Conservation (phyloP, 1,140 invertebrate species). For the Drosophila pandora region DNA sequence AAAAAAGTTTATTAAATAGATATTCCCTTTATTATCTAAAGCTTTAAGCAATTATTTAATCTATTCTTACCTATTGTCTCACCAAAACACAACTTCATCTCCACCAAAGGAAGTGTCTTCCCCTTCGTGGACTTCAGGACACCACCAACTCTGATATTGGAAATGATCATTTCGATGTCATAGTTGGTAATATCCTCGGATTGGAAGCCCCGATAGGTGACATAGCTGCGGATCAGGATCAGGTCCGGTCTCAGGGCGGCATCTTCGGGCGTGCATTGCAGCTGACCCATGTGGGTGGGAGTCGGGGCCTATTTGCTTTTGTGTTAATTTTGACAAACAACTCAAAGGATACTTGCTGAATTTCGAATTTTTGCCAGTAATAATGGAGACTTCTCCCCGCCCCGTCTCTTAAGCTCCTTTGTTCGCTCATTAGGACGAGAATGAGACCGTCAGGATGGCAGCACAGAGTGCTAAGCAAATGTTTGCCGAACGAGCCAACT, state of each 20-base stretch:
- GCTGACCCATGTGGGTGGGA: conserved; percentile 27
- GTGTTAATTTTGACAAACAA: conserved; percentile 55
- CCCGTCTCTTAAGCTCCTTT: conserved; percentile 24
- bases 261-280: conserved; percentile 52
- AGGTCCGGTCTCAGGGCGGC: conserved; percentile 27
- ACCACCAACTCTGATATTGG: conserved; percentile 47
- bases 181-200: not conserved
- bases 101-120: conserved; percentile 26
- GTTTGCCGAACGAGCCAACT: conserved; percentile 48
- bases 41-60: not conserved
- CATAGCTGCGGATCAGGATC: conserved; percentile 34
- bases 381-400: conserved; percentile 7
- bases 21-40: too few relatives aligned
- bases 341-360: conserved; percentile 22
- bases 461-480: conserved; percentile 48
- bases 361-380: conserved; percentile 12
- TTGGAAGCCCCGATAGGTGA: conserved; percentile 18
- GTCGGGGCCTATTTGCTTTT: conserved; percentile 2
- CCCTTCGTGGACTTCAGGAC: not conserved
- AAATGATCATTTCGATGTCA: conserved; percentile 32
- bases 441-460: conserved; percentile 1
- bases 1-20: not conserved
- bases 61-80: conserved; percentile 37
- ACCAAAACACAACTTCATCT: conserved; percentile 43
- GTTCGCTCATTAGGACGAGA: conserved; percentile 53